Evolutionary conservation across 2,113 vertebrate genomes (phyloP).

Genomic region (Bostrychus sinensis): DNA sequence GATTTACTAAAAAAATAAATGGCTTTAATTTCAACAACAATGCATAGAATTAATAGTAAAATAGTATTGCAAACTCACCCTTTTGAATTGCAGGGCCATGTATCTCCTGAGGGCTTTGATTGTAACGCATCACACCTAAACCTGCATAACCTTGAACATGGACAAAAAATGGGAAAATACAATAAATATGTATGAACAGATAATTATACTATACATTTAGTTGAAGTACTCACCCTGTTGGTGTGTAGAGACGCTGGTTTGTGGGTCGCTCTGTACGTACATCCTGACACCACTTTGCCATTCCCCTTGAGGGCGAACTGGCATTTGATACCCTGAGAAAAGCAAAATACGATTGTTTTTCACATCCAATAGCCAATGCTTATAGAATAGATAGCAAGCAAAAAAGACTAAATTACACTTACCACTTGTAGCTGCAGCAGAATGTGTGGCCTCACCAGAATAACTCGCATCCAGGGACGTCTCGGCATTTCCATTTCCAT

Average conservation of each 20-base stretch:
- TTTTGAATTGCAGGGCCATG: constrained; percentile 45
- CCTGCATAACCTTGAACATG: constrained; percentile 47
- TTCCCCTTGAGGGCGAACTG: constrained; percentile 63
- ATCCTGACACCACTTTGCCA: constrained; percentile 71
- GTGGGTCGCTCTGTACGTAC: constrained; percentile 66
- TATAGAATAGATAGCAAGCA: neutral
- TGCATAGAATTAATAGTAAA: neutral
- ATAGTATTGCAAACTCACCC: constrained; percentile 50
- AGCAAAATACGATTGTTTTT: neutral
- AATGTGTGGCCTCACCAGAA: constrained; percentile 40
- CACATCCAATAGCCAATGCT: neutral
- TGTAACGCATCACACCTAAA: constrained; percentile 60
- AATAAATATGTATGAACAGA: neutral
- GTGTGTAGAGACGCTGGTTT: constrained; percentile 37
- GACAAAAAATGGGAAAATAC: neutral
- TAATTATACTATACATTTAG: neutral
- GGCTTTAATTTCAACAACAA: too few species aligned
- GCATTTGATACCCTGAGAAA: constrained; percentile 69
- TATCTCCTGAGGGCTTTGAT: constrained; percentile 57
- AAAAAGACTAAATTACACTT: neutral
- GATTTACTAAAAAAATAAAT: neutral
- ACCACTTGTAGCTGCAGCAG: constrained; percentile 56
- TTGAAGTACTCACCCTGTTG: constrained; percentile 61
- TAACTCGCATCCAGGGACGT: constrained; percentile 52
- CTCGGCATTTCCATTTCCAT: constrained; percentile 34